phyloP scores from a whole-genome alignment of 1,140 invertebrate species.

The Gonioctena quinquepunctata region DNA sequence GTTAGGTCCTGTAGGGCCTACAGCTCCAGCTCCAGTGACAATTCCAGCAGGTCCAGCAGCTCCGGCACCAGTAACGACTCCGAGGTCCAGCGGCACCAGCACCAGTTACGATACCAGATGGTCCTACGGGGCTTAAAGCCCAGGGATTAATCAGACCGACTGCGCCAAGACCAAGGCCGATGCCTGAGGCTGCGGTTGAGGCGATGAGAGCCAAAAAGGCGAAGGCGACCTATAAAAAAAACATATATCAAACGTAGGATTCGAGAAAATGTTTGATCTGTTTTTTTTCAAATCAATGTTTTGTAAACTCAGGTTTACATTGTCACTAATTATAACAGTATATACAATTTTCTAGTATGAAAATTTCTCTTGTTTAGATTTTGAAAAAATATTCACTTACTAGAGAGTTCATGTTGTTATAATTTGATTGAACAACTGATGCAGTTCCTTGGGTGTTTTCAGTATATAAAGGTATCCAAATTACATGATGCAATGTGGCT shows the following conservation, averaged over 20 bases:
- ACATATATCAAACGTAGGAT: background rate
- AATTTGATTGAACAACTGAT: background rate
- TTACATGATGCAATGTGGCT: background rate
- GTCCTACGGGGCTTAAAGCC: constrained; percentile 1
- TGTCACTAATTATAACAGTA: too few species aligned
- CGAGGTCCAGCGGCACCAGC: constrained; percentile 5
- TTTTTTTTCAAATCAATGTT: background rate
- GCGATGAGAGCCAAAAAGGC: background rate
- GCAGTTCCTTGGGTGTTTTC: background rate
- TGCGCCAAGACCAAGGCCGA: background rate
- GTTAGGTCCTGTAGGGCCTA: constrained; percentile 9
- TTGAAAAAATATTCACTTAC: background rate
- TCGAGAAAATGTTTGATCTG: background rate
- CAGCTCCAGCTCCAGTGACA: constrained; percentile 11
- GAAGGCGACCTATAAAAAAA: background rate
- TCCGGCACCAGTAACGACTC: constrained; percentile 9
- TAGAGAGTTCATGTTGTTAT: background rate
- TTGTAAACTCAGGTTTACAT: background rate
- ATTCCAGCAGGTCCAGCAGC: constrained; percentile 11
- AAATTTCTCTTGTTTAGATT: background rate
- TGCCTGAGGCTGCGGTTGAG: background rate
- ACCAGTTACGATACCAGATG: constrained; percentile 10
- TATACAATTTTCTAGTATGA: too few species aligned
- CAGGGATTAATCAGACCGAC: background rate
- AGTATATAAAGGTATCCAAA: background rate